Evolutionary conservation across 2,113 vertebrate genomes (phyloP).

Genomic region (Candoia aspera): DNA sequence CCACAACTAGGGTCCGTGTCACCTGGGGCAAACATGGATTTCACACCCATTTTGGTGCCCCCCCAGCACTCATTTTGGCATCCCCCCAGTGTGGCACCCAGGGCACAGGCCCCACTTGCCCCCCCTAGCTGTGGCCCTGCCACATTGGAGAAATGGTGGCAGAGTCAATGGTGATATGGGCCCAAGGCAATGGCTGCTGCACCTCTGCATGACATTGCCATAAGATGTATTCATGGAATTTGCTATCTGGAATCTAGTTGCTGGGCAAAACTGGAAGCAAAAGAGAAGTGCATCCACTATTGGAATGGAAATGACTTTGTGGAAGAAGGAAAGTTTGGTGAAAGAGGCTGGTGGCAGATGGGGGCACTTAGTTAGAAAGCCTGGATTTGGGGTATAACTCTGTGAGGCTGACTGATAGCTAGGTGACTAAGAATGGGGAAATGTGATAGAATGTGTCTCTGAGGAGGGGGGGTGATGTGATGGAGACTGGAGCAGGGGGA

Average conservation of each 20-base stretch:
- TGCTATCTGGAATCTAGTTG: not conserved
- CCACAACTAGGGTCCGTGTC: too few species aligned
- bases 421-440: not conserved
- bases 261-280: not conserved
- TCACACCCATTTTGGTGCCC: too few species aligned
- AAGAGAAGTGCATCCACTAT: not conserved
- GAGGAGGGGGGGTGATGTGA: too few species aligned
- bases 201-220: not conserved
- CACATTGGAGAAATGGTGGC: not conserved
- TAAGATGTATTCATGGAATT: not conserved
- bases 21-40: too few species aligned
- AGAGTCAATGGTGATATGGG: not conserved
- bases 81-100: too few species aligned
- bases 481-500: too few species aligned
- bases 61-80: too few species aligned
- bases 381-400: not conserved
- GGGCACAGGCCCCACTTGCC: too few species aligned
- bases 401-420: not conserved
- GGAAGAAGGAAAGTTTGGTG: not conserved
- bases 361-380: not conserved
- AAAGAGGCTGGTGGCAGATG: not conserved
- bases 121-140: too few species aligned
- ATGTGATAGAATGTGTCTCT: too few species aligned
- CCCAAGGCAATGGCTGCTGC: not conserved
- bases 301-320: not conserved